Conservation (phyloP, 2,113 vertebrate genomes). For the Eublepharis macularius region DNA sequence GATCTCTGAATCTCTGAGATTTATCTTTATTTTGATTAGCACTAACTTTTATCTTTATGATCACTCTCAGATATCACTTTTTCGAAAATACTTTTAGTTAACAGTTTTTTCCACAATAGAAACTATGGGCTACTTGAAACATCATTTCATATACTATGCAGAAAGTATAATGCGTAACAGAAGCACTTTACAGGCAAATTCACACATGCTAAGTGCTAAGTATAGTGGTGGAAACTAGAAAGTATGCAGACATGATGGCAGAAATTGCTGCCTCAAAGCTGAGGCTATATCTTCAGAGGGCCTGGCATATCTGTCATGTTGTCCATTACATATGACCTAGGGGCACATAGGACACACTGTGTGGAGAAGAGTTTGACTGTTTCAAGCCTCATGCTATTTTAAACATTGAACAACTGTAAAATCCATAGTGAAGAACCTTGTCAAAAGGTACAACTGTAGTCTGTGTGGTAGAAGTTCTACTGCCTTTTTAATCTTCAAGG, state of each 20-base stretch:
- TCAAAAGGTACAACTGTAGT: background rate
- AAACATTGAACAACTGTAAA: background rate
- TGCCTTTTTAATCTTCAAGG: no score
- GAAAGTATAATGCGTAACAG: background rate
- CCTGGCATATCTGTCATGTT: background rate
- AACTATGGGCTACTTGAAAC: background rate
- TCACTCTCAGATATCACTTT: background rate
- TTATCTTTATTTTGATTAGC: background rate
- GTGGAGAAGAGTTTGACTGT: background rate
- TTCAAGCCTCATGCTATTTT: background rate
- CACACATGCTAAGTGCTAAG: background rate
- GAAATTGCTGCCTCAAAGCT: background rate
- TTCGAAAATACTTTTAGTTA: background rate
- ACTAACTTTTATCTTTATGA: rapidly evolving
- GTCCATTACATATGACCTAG: background rate
- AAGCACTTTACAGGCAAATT: background rate
- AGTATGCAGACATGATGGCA: background rate
- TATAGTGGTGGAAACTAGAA: background rate
- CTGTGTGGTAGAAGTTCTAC: background rate
- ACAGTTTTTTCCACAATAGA: background rate
- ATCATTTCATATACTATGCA: background rate
- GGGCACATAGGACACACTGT: background rate
- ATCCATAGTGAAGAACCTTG: background rate
- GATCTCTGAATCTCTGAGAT: background rate
- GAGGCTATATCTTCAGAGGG: background rate